Base-by-base conservation (phyloP, 2,113 vertebrate genomes). In the Galbula dea region DNA sequence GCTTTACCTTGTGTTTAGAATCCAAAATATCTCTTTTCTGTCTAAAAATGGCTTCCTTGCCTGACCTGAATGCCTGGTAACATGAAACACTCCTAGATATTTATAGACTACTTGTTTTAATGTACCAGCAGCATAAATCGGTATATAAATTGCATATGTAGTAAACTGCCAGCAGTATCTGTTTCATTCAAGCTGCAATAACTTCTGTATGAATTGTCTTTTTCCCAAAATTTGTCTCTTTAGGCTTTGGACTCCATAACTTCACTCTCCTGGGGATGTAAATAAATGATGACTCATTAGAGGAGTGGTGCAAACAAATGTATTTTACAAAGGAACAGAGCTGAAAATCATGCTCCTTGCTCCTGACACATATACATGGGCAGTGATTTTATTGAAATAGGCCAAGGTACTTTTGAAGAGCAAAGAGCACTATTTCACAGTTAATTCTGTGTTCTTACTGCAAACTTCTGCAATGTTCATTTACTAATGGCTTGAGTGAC, bases 401-500 rank as follows among this genome's bases (percentile, higher is more conserved):
- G 48, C 15, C 81, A 83, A 82, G 43, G 13, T 74, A 69, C 74
- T 96, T 97, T 92, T 79, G 29, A 65, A 75, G 24, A 41, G 43
- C 86, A n/a, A 17, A 74, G 72, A 92, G 23, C 24, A 91, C 93
- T 85, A 49, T 15, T 37, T 72, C 37, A 37, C 29, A 27, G 14
- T 89, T 82, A 13, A 43, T 90, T 82, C 68, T 82, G 4, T 37
- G n/a, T 75, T 86, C 71, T 92, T 86, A 46, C 24, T 52, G 51
- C 43, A 88, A 69, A 93, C 12, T 91, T 91, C 20, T 73, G 61
- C 91, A 95, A 83, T 55, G 10, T 63, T 41, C 54, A 22, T 86
- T 95, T 91, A 46, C 14, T 19, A 74, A 18, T 86, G 78, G 90
- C 75, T 88, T 59, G 79, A 91, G 89, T 97, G 96, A 96, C 94